phyloP scores from a whole-genome alignment of 2,888 invertebrate species.

The Pyrocoelia pectoralis region DNA sequence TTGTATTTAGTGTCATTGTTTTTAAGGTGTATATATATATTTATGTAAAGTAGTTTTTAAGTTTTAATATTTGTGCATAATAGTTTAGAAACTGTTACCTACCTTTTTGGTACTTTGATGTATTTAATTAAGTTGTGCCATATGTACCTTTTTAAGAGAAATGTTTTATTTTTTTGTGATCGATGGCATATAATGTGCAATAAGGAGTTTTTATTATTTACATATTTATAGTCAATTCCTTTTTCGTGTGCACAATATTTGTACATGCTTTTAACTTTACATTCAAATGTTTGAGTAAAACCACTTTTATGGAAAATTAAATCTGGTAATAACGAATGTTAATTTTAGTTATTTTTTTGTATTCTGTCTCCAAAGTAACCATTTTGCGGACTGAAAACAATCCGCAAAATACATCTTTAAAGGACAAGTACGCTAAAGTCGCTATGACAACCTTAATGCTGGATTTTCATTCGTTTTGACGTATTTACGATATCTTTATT shows the following conservation, averaged over 20 bases:
- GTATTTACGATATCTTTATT: no score
- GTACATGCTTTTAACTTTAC: conserved; percentile 50
- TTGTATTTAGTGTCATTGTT: conserved; percentile 43
- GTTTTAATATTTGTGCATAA: conserved; percentile 20
- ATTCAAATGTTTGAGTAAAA: conserved; percentile 52
- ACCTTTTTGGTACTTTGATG: conserved; percentile 29
- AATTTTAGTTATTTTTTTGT: no score
- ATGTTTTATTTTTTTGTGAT: conserved; percentile 30
- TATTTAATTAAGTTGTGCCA: conserved; percentile 39
- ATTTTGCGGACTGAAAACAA: no score
- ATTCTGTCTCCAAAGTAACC: no score
- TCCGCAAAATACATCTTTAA: no score
- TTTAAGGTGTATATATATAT: conserved; percentile 38
- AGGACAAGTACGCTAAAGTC: no score
- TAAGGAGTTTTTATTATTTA: conserved; percentile 16
- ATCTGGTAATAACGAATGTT: no score
- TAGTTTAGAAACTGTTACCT: conserved; percentile 21
- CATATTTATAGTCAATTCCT: conserved; percentile 28
- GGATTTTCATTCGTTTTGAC: no score
- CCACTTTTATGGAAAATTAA: conserved; percentile 53
- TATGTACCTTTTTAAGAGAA: conserved; percentile 27
- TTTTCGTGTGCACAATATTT: conserved; percentile 45
- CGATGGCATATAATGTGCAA: conserved; percentile 23
- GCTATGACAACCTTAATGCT: no score
- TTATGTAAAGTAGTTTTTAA: conserved; percentile 25